Conservation (phyloP, 2,113 vertebrate species). For the Campylomormyrus numenius region DNA sequence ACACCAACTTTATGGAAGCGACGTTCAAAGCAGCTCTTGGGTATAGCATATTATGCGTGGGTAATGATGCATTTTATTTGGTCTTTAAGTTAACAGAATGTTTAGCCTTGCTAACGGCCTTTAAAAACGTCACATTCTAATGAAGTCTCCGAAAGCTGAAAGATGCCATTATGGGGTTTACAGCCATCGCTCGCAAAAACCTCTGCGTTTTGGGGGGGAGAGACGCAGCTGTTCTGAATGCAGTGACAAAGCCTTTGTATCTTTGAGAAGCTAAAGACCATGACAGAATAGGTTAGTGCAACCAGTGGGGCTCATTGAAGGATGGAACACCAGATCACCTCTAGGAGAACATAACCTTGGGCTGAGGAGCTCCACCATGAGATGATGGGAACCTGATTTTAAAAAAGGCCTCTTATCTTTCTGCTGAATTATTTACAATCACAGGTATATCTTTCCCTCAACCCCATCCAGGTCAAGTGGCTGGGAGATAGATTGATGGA, state of each 20-base stretch:
- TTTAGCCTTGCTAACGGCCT: not conserved
- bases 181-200: not conserved
- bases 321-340: not conserved
- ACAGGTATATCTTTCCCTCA: not conserved
- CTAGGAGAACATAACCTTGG: not conserved
- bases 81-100: not conserved
- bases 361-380: not conserved
- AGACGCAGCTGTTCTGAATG: not conserved
- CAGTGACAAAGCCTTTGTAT: not conserved
- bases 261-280: not conserved
- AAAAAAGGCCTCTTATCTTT: not conserved
- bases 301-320: not conserved
- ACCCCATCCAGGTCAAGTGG: not conserved
- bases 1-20: not conserved
- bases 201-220: not conserved
- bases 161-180: not conserved
- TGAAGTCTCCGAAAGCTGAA: not conserved
- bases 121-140: not conserved
- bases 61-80: conserved; percentile 2
- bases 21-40: not conserved
- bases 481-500: not conserved
- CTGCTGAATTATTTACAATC: not conserved
- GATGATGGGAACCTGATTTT: not conserved
- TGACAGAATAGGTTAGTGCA: not conserved
- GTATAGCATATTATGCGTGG: not conserved